Evolutionary conservation across 2,888 invertebrate genomes (phyloP), one percentile per base, ranked within the genome.

Genomic region (Lissonota sp.): DNA sequence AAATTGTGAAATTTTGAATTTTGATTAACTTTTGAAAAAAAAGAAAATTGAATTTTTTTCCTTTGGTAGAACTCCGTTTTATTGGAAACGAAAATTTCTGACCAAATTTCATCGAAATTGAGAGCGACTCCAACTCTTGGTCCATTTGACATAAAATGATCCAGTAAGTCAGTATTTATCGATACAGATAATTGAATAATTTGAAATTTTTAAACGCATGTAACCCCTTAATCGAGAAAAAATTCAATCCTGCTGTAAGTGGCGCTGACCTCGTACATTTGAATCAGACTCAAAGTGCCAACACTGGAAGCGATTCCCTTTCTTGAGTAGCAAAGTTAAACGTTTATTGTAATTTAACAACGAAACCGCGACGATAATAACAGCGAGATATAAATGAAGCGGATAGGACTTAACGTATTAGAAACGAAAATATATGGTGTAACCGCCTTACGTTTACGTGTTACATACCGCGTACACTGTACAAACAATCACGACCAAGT

Each of bases 401-500:
- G 72, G 76, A 44, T 8, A 80, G 42, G 44, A 8, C 6, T 57
- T 46, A 42, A 14, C 66, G 72, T 26, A 26, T 26, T 26, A 75
- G 63, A 60, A 74, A 51, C 69, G 71, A 72, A 76, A 76, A 71
- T 60, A 10, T 14, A 49, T 71, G 44, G 60, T 62, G 63, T 53
- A 69, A 73, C 53, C 74, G n/a, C 53, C 53, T 62, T 53, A 10
- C 26, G 6, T 37, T 42, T 60, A 46, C 8, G 51, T 40, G 40
- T 55, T 71, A 46, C 66, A 66, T 55, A 26, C 26, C 26, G 26
- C 26, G 62, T 76, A 62, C 42, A 63, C 10, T 66, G 55, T 63
- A 64, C 63, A 77, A 73, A 80, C 72, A 80, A 77, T 73, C 77
- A 77, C 76, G 72, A 73, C 14, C 49, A 72, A 63, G 67, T 72